Base-by-base conservation (phyloP, 2,797 vertebrate species). In the Enteromius afrohamiltoni region DNA sequence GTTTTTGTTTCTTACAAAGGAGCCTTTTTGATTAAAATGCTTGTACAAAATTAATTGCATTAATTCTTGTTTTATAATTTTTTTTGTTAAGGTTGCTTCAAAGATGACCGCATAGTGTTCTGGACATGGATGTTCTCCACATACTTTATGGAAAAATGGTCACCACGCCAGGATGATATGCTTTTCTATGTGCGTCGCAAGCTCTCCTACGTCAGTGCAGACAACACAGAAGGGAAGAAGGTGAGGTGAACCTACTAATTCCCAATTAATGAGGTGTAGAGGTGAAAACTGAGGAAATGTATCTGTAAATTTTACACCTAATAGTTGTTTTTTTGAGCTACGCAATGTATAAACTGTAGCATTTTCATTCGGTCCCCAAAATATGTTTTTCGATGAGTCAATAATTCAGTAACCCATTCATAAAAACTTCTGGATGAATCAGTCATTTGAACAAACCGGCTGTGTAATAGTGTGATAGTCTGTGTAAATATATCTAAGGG, bases 61-160 rank as follows among this genome's bases (percentile, higher is more conserved):
- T 74, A 2, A n/a, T 74, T 47, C 23, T 31, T 2, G 45, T 3
- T 86, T 11, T 58, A 1, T 14, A 13, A 13, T 29, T 26, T 45
- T 69, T 53, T 70, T 34, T 51, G 13, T 68, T 55, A 88, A 99
- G 98, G 98, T 0, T 97, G 96, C 86, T 97, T 99, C 91, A 97
- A 98, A 90, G 98, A 99, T 85, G 98, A 99, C 91, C 96, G 98
- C 40, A 99, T 99, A 8, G 98, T 96, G 19, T 99, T 99, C 91
- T 99, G 98, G 98, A 99, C 98, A 0, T 99, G 97, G 97, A 99
- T 99, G 97, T 99, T 99, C 90, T 99, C 98, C 47, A 99, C 97
- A 0, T 99, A 98, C 85, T 99, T 99, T 90, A 98, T 99, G 98
- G 98, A 99, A 94, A 97, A 96, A 80, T 95, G 93, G 94, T 94